A percentile compares a stretch with the other conserved stretches of the same genome.
Evolutionary conservation across 2,797 vertebrate genomes (phyloP).

Genomic region (Cirrhinus molitorella): DNA sequence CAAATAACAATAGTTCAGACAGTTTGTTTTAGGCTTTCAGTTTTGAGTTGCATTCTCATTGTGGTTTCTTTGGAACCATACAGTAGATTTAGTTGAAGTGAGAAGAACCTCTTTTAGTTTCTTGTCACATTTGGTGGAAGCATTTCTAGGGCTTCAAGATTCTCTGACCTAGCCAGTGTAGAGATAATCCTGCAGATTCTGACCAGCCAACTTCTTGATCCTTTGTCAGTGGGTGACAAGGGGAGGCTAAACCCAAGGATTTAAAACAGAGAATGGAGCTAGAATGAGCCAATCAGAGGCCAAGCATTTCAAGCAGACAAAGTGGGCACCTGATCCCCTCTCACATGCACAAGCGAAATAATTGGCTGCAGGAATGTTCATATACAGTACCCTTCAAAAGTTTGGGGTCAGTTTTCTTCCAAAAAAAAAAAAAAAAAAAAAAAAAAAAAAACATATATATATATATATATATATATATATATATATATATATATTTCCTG

Average conservation of each 20-base stretch:
- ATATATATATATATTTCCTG: no score
- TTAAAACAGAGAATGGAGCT: slow-evolving; percentile 67
- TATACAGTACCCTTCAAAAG: slow-evolving; percentile 45
- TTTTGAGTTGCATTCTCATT: background rate
- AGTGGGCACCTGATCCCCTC: slow-evolving; percentile 74
- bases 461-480: no score
- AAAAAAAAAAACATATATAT: no score
- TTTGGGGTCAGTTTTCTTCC: background rate
- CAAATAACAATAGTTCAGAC: background rate
- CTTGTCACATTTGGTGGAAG: slow-evolving; percentile 64
- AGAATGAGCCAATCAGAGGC: slow-evolving; percentile 64
- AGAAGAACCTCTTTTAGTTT: slow-evolving; percentile 49
- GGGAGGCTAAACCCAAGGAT: slow-evolving; percentile 68
- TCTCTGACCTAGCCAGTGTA: slow-evolving; percentile 63
- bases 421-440: no score
- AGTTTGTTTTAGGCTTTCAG: background rate
- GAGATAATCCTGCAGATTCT: slow-evolving; percentile 72
- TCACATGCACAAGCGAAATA: slow-evolving; percentile 69
- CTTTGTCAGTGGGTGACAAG: slow-evolving; percentile 72
- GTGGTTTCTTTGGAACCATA: background rate
- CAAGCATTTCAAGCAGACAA: slow-evolving; percentile 66
- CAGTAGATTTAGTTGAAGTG: background rate
- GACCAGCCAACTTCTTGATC: slow-evolving; percentile 70
- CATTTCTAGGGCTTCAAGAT: slow-evolving; percentile 58
- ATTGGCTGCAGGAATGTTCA: slow-evolving; percentile 72